Percentiles rank a stretch among this genome's conserved stretches.
These are phyloP conservation scores for Tetheella fluctuosa DNA, from an alignment of 2,888 invertebrate species.

Conservation along the genomic window DNA sequence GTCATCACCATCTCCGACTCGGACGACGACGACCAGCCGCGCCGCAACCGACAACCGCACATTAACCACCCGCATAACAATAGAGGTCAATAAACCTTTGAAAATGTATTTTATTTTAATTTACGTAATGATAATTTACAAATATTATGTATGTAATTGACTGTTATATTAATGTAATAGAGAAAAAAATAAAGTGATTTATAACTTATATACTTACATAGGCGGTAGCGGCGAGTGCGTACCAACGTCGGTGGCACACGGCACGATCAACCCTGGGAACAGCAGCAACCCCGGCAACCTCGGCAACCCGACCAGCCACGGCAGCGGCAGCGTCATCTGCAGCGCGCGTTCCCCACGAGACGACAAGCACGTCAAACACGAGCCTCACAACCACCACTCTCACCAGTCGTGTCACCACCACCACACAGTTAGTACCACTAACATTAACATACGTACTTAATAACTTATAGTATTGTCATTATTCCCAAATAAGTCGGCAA, in stretches of 20 bases:
- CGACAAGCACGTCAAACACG: slow-evolving; percentile 78
- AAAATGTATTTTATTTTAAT: too few species aligned
- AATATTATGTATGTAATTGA: too few species aligned
- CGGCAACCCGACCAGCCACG: neutral
- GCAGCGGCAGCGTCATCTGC: slow-evolving; percentile 64
- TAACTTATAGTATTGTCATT: too few species aligned
- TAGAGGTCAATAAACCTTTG: slow-evolving; percentile 37
- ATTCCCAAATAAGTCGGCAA: too few species aligned
- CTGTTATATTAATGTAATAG: too few species aligned
- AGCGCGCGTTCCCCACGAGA: slow-evolving; percentile 73
- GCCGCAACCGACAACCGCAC: slow-evolving; percentile 33
- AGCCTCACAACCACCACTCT: slow-evolving; percentile 56
- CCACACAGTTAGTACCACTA: slow-evolving; percentile 25
- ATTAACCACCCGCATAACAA: slow-evolving; percentile 46
- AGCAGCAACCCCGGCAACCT: slow-evolving; percentile 12
- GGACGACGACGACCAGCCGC: slow-evolving; percentile 89
- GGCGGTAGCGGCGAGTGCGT: slow-evolving; percentile 54
- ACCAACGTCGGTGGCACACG: slow-evolving; percentile 25
- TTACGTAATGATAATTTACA: too few species aligned
- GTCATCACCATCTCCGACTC: slow-evolving; percentile 95
- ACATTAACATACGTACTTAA: too few species aligned
- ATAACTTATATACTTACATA: neutral
- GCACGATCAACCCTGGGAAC: slow-evolving; percentile 16
- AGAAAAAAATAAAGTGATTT: neutral
- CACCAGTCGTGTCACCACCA: slow-evolving; percentile 43